Percentiles rank a stretch among this genome's conserved stretches.
Evolutionary conservation across 2,797 vertebrate genomes (phyloP).

Genomic region (Pipistrellus pygmaeus): DNA sequence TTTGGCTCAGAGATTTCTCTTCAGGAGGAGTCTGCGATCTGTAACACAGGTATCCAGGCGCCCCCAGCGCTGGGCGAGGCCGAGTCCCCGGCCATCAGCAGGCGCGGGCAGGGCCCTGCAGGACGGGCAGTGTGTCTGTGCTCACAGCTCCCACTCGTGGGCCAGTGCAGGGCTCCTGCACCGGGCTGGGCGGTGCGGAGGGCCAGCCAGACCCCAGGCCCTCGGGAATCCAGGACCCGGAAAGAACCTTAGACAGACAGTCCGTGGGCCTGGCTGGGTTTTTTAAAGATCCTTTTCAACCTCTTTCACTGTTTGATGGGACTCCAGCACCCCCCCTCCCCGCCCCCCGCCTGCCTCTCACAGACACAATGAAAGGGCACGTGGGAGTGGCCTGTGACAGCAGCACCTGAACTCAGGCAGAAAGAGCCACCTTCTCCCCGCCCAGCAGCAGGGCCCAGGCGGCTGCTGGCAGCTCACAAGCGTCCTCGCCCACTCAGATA

Average conservation of each 20-base stretch:
- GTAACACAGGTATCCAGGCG: not conserved
- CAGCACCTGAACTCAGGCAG: not conserved
- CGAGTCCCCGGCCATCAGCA: not conserved
- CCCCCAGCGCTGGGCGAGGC: not conserved
- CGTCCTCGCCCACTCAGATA: not conserved
- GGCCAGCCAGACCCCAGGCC: not conserved
- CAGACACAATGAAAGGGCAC: not conserved
- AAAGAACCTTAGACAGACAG: not conserved
- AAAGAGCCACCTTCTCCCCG: too few species aligned
- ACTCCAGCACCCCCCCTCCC: too few species aligned
- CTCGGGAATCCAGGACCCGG: not conserved
- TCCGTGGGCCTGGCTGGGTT: not conserved
- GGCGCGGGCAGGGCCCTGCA: fast-evolving
- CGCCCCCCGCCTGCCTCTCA: not conserved
- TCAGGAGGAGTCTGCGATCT: not conserved
- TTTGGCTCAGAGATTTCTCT: not conserved
- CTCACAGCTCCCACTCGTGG: not conserved
- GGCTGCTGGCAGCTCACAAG: not conserved
- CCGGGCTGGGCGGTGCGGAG: not conserved
- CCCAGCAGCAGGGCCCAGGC: not conserved
- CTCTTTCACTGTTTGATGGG: too few species aligned
- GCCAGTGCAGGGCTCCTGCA: not conserved
- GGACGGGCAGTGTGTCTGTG: not conserved
- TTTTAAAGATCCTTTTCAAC: not conserved
- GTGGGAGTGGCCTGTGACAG: not conserved